Conservation (phyloP, 2,797 vertebrate species). For the Atherinosoma microstoma region DNA sequence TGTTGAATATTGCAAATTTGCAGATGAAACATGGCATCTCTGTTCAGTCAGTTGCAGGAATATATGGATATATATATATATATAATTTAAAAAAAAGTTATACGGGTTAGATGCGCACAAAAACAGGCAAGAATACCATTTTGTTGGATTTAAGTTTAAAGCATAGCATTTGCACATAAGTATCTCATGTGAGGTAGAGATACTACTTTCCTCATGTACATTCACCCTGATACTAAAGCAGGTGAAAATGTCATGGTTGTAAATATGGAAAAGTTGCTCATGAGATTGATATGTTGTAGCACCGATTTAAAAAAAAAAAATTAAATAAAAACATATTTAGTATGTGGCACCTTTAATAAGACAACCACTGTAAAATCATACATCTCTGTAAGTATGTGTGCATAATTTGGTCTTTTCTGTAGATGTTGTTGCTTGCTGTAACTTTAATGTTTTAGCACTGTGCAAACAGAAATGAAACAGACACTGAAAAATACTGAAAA, state of each 20-base stretch:
- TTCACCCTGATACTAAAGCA: slow-evolving; percentile 43
- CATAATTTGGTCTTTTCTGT: slow-evolving; percentile 48
- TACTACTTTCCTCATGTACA: slow-evolving; percentile 47
- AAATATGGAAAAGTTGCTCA: slow-evolving; percentile 56
- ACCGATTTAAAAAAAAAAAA: slow-evolving; percentile 20
- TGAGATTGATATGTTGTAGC: slow-evolving; percentile 58
- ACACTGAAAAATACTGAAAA: slow-evolving; percentile 14
- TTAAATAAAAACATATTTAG: neutral
- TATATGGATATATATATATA: too few species aligned
- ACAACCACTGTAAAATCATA: slow-evolving; percentile 29
- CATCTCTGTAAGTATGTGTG: slow-evolving; percentile 32
- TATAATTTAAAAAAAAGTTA: slow-evolving; percentile 13
- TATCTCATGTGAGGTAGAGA: slow-evolving; percentile 61
- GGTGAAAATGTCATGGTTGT: slow-evolving; percentile 60
- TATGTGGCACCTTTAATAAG: slow-evolving; percentile 29
- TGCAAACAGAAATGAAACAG: slow-evolving; percentile 34
- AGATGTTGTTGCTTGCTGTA: slow-evolving; percentile 35
- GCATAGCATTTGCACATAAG: slow-evolving; percentile 75
- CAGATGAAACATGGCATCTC: slow-evolving; percentile 22
- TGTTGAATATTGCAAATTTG: slow-evolving; percentile 26
- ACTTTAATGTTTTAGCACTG: slow-evolving; percentile 41
- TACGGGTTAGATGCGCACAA: slow-evolving; percentile 43
- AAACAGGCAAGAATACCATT: slow-evolving; percentile 43
- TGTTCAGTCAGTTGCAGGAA: slow-evolving; percentile 37
- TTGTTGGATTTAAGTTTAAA: slow-evolving; percentile 50